Conservation (phyloP, 2,888 invertebrate species). For the Scaptomyza reducta region DNA sequence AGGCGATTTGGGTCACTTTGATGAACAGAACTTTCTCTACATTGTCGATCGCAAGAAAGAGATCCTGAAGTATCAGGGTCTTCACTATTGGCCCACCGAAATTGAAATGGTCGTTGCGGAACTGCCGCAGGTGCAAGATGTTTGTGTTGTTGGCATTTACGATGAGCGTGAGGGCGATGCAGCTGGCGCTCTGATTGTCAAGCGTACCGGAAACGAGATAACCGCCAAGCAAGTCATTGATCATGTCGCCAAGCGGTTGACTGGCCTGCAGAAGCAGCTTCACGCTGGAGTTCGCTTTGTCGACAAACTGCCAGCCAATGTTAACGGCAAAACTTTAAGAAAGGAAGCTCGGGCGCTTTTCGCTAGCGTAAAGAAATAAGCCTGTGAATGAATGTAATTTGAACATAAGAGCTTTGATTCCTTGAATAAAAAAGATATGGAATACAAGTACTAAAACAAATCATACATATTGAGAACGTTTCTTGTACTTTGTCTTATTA, state of each 20-base stretch:
- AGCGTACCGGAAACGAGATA: slow-evolving; percentile 43
- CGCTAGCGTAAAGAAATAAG: slow-evolving; percentile 18
- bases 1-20: slow-evolving; percentile 82
- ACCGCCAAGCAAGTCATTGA: slow-evolving; percentile 48
- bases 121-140: slow-evolving; percentile 70
- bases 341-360: slow-evolving; percentile 61
- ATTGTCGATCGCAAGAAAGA: slow-evolving; percentile 82
- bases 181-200: slow-evolving; percentile 77
- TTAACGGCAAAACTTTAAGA: slow-evolving; percentile 71
- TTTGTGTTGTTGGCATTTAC: slow-evolving; percentile 79
- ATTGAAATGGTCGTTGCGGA: slow-evolving; percentile 76
- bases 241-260: slow-evolving; percentile 62
- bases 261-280: slow-evolving; percentile 64
- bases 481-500: neutral
- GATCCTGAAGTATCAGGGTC: slow-evolving; percentile 77
- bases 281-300: slow-evolving; percentile 74
- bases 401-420: neutral
- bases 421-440: neutral
- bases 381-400: neutral
- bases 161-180: slow-evolving; percentile 68
- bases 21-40: slow-evolving; percentile 76
- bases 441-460: neutral
- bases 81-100: slow-evolving; percentile 79
- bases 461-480: neutral
- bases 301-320: slow-evolving; percentile 69